Base-by-base conservation (phyloP, 2,113 vertebrate genomes). In the Rissa tridactyla region DNA sequence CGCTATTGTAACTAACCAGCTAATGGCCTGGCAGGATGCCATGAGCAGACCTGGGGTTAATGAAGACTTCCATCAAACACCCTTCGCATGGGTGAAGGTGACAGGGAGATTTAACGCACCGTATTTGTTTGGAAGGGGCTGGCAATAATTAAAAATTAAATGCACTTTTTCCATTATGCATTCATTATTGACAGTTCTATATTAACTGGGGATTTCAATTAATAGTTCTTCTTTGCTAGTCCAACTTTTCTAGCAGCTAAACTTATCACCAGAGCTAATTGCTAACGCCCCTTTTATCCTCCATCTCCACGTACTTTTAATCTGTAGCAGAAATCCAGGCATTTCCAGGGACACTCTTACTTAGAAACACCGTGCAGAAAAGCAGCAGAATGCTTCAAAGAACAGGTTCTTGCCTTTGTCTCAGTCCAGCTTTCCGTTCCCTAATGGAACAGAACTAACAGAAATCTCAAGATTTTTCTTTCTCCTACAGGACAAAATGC, bases 101-200 rank as follows among this genome's bases (percentile, higher is more conserved):
- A 65, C 71, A 88, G 36, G 57, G 81, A 94, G 54, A 77, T 88
- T 88, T 72, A 86, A 80, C 54, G 27, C 44, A 27, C 14, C 18
- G 40, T 46, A 54, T 91, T 94, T 95, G 80, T 91, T 91, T 83
- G 89, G 72, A 93, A 82, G 85, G n/a, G 64, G 42, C 47, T 93
- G 85, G 54, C 1, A 4, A 88, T 92, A 83, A 97, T 95, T 95
- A 83, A 94, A 94, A 92, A 92, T 88, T 86, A 91, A 88, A 86
- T 90, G 71, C 49, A 52, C 73, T 92, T 86, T 92, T 86, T 83
- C 89, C 72, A 30, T 83, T 88, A 68, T 77, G 76, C 80, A 90
- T 87, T 92, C 80, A 38, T 88, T 94, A 88, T 57, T 88, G 89
- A 92, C 80, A 94, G 68, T 54, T 70, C 71, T 51, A 7, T 88